A percentile compares a stretch with the other conserved stretches of the same genome.
Conservation (phyloP, 2,888 invertebrate species). For the Rhopalosiphum nymphaeae region DNA sequence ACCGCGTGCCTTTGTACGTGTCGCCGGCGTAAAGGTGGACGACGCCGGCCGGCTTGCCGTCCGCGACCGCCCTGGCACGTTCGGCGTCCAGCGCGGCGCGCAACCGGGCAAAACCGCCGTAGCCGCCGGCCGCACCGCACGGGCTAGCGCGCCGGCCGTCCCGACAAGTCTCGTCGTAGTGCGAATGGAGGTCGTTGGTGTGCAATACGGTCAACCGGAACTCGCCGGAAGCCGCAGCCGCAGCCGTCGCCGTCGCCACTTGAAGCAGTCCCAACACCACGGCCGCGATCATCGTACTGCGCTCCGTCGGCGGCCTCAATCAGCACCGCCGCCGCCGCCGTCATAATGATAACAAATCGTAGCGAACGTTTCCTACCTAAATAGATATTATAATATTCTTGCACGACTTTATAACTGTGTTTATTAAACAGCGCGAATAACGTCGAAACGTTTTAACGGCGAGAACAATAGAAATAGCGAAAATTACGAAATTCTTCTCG, state of each 20-base stretch:
- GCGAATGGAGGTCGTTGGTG: slow-evolving; percentile 92
- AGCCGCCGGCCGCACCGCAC: slow-evolving; percentile 76
- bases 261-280: not conserved
- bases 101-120: slow-evolving; percentile 69
- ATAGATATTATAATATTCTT: not conserved
- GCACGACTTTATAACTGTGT: too few species aligned
- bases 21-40: slow-evolving; percentile 93
- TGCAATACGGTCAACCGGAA: slow-evolving; percentile 84
- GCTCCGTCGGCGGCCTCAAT: not conserved
- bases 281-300: slow-evolving; percentile 3
- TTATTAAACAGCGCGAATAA: too few species aligned
- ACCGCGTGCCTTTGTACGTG: slow-evolving; percentile 89
- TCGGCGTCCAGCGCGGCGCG: slow-evolving; percentile 71
- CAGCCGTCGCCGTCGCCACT: not conserved
- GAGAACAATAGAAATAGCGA: too few species aligned
- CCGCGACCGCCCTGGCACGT: slow-evolving; percentile 72
- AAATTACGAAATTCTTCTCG: too few species aligned
- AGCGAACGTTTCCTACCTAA: not conserved
- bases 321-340: not conserved
- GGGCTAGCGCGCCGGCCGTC: slow-evolving; percentile 73
- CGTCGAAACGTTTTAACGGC: too few species aligned
- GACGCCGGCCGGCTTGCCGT: slow-evolving; percentile 78
- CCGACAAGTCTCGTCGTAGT: slow-evolving; percentile 76
- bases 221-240: slow-evolving; percentile 66
- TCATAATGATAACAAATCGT: not conserved